A percentile compares a stretch with the other conserved stretches of the same genome.
Conservation (phyloP, 2,888 invertebrate species). For the Drosophila pseudotakahashii region DNA sequence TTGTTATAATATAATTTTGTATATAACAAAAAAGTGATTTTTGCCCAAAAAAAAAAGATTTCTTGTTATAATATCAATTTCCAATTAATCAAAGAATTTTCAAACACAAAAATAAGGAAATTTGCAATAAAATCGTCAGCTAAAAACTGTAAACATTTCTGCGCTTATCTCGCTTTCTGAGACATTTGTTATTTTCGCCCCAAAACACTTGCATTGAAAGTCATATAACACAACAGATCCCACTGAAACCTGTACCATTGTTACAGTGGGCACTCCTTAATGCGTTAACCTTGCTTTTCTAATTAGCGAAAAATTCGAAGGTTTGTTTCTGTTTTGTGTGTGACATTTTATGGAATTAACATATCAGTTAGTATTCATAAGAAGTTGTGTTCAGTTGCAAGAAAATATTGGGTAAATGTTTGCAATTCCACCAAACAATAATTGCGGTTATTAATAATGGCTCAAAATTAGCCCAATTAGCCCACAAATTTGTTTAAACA, state of each 20-base stretch:
- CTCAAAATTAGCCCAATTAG: no score
- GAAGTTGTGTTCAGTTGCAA: neutral
- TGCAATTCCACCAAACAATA: no score
- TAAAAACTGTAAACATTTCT: no score
- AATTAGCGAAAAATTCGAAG: slow-evolving; percentile 21
- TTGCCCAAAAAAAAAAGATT: no score
- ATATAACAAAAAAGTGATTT: no score
- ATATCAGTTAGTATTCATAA: neutral
- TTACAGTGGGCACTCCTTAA: slow-evolving; percentile 1
- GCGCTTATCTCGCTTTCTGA: slow-evolving; percentile 2
- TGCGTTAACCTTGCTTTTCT: neutral
- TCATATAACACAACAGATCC: neutral
- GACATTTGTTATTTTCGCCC: neutral
- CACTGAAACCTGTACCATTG: slow-evolving; percentile 3
- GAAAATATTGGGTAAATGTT: slow-evolving; percentile 6
- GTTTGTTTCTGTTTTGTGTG: neutral
- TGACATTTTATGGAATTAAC: slow-evolving; percentile 8
- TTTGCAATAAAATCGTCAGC: no score
- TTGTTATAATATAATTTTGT: no score
- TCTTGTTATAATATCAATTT: no score
- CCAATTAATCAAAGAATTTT: no score
- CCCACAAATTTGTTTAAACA: no score
- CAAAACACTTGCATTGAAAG: slow-evolving; percentile 4
- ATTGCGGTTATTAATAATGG: no score
- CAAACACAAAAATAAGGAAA: no score